These are phyloP conservation scores for Jacana jacana DNA, from an alignment of 2,113 vertebrate species.

Conservation along the genomic window DNA sequence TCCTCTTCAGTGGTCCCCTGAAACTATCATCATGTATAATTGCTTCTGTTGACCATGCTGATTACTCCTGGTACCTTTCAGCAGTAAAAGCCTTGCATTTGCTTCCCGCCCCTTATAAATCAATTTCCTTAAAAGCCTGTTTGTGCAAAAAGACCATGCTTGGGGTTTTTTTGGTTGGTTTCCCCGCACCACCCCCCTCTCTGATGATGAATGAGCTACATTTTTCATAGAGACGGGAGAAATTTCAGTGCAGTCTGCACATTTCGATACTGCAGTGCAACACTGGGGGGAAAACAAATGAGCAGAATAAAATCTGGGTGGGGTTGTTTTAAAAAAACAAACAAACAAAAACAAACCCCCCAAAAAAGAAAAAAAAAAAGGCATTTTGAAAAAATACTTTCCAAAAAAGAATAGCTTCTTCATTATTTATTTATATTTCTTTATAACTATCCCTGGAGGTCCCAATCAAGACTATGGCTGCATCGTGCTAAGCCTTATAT, in stretches of 20 bases:
- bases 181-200: no score
- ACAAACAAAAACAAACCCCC: no score
- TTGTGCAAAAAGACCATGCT: conserved; percentile 49
- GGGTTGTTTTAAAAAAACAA: not conserved
- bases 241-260: conserved; percentile 20
- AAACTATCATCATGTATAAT: conserved; percentile 48
- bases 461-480: not conserved
- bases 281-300: conserved; percentile 41
- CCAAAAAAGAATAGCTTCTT: not conserved
- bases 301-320: not conserved
- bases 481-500: not conserved
- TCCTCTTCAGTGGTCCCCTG: conserved; percentile 1
- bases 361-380: no score
- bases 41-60: conserved; percentile 61
- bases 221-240: conserved; percentile 54
- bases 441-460: not conserved
- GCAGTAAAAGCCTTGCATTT: conserved; percentile 55
- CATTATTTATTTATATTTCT: not conserved
- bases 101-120: conserved; percentile 61
- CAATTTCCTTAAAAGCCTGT: conserved; percentile 67
- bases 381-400: not conserved
- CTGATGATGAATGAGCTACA: conserved; percentile 47
- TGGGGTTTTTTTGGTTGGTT: no score
- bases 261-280: conserved; percentile 8
- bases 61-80: conserved; percentile 56